A percentile compares a stretch with the other conserved stretches of the same genome.
phyloP scores from a whole-genome alignment of 2,888 invertebrate species.

The Eurytoma californica region DNA sequence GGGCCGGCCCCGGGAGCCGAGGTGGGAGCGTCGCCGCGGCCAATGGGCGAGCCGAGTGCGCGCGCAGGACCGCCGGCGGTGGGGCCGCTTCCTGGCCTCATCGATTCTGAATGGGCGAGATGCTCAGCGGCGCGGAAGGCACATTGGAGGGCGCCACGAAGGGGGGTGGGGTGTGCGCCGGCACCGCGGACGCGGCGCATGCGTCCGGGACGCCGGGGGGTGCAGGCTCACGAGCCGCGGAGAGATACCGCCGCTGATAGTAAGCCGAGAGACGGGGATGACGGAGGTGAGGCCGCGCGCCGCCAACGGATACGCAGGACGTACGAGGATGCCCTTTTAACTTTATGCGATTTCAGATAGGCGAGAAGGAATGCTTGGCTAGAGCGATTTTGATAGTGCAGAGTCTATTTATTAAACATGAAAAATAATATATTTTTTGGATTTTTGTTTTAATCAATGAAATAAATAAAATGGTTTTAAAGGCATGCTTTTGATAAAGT shows the following conservation, averaged over 20 bases:
- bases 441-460: too few relatives aligned
- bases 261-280: neutral
- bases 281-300: constrained; percentile 3
- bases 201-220: neutral
- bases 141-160: constrained; percentile 72
- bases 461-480: too few relatives aligned
- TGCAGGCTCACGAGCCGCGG: neutral
- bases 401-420: neutral
- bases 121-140: constrained; percentile 74
- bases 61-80: constrained; percentile 13
- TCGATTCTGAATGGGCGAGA: constrained; percentile 75
- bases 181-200: neutral
- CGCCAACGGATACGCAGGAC: too few relatives aligned
- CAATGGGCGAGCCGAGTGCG: constrained; percentile 13
- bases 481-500: too few relatives aligned
- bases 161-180: constrained; percentile 55
- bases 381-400: neutral
- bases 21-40: neutral
- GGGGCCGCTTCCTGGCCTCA: constrained; percentile 66
- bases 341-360: neutral
- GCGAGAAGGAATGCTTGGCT: neutral
- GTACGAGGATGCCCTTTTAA: neutral
- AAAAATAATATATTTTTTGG: too few relatives aligned
- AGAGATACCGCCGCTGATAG: too few relatives aligned
- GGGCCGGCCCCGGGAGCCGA: neutral